These are phyloP conservation scores for Agrotis ipsilon DNA, from an alignment of 2,888 invertebrate species.

Conservation along the genomic window DNA sequence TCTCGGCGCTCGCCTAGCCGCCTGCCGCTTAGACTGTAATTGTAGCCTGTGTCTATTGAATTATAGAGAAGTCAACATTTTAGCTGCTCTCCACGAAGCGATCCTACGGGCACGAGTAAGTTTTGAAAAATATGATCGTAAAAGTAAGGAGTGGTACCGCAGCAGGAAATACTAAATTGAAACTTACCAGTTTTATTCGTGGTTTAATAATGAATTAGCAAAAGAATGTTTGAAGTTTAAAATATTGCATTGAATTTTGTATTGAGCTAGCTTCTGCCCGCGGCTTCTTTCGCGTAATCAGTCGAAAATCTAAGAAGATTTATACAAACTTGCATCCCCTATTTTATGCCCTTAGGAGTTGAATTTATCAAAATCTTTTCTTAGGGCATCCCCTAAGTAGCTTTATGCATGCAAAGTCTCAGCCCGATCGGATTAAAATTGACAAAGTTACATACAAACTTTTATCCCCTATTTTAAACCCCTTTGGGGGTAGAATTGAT, in stretches of 20 bases:
- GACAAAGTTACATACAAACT: too few species aligned
- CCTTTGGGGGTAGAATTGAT: too few species aligned
- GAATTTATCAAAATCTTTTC: too few species aligned
- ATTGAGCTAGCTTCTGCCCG: too few species aligned
- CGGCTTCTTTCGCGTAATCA: too few species aligned
- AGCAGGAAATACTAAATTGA: not conserved
- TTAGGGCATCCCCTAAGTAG: too few species aligned
- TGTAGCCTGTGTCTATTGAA: conserved; percentile 61
- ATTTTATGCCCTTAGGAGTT: too few species aligned
- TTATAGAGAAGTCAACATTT: conserved; percentile 64
- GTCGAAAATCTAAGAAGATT: too few species aligned
- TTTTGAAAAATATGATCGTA: conserved; percentile 26
- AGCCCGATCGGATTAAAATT: too few species aligned
- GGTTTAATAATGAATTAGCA: not conserved
- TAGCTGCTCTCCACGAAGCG: conserved; percentile 33
- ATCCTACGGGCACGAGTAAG: conserved; percentile 12
- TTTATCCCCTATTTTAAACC: too few species aligned
- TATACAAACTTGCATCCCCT: too few species aligned
- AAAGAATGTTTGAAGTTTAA: not conserved
- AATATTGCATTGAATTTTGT: not conserved
- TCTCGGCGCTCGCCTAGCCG: conserved; percentile 22
- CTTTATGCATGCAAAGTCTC: too few species aligned
- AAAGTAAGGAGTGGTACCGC: not conserved
- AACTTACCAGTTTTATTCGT: not conserved
- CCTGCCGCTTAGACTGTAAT: conserved; percentile 51